phyloP scores from a whole-genome alignment of 2,888 invertebrate genomes.

The Eupithecia subumbrata region DNA sequence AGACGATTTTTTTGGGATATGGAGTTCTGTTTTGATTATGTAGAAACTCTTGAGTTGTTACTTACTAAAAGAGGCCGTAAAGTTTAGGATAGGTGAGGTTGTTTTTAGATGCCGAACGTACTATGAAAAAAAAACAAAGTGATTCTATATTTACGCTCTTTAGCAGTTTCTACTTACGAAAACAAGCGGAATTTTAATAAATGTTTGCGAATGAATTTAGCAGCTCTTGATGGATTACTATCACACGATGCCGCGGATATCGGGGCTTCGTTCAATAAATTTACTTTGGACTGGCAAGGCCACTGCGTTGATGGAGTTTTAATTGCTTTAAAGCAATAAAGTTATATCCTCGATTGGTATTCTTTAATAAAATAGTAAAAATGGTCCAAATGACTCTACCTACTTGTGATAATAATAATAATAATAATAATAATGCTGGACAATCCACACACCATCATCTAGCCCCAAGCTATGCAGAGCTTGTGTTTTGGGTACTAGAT shows the following conservation, averaged over 20 bases:
- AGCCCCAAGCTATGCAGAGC: neutral
- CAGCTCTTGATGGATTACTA: constrained; percentile 22
- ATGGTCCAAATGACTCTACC: neutral
- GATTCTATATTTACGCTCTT: constrained; percentile 11
- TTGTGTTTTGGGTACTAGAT: neutral
- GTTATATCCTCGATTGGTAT: neutral
- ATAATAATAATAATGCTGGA: too few species aligned
- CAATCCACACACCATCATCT: neutral
- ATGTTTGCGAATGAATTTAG: constrained; percentile 30
- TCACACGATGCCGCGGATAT: constrained; percentile 20
- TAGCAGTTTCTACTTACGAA: constrained; percentile 15
- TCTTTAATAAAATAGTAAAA: neutral
- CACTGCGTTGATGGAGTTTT: constrained; percentile 17
- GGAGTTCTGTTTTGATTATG: neutral
- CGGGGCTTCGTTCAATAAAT: constrained; percentile 24
- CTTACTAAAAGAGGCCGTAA: neutral
- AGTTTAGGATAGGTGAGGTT: neutral
- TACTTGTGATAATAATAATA: neutral
- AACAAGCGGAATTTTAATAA: constrained; percentile 36
- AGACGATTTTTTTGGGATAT: too few species aligned
- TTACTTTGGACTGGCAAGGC: constrained; percentile 15
- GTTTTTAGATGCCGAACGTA: neutral
- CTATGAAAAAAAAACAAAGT: neutral
- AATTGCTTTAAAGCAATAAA: constrained; percentile 4
- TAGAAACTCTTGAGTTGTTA: neutral